phyloP scores from a whole-genome alignment of 2,797 vertebrate genomes.

The Gambelia wislizenii region DNA sequence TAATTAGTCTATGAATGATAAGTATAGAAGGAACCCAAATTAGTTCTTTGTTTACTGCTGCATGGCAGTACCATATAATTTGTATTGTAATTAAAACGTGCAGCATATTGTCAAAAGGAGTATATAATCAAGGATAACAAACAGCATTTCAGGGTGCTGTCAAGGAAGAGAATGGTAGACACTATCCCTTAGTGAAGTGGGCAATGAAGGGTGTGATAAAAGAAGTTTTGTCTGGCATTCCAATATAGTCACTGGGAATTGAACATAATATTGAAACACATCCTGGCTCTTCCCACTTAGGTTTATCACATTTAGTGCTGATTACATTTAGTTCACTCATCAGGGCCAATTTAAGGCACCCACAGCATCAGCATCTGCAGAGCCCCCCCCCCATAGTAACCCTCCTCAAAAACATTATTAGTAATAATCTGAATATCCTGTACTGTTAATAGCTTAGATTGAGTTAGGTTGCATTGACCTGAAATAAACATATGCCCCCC shows the following conservation, averaged over 20 bases:
- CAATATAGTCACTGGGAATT: neutral
- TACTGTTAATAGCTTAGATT: too few relatives aligned
- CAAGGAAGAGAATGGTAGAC: slow-evolving; percentile 41
- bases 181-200: neutral
- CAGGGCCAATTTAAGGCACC: too few relatives aligned
- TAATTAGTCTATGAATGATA: slow-evolving; percentile 88
- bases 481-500: too few relatives aligned
- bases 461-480: too few relatives aligned
- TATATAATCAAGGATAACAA: slow-evolving; percentile 64
- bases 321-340: neutral
- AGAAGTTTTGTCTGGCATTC: neutral
- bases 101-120: slow-evolving; percentile 71
- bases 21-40: slow-evolving; percentile 83
- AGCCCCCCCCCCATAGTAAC: too few relatives aligned
- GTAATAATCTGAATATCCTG: too few relatives aligned
- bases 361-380: too few relatives aligned
- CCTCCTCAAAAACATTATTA: too few relatives aligned
- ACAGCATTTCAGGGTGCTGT: slow-evolving; percentile 59
- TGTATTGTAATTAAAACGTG: slow-evolving; percentile 85
- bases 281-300: neutral
- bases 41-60: slow-evolving; percentile 86
- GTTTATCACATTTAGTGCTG: neutral
- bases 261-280: neutral
- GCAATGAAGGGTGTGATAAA: slow-evolving; percentile 6
- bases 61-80: slow-evolving; percentile 81